Evolutionary conservation across 2,113 vertebrate genomes (phyloP).

Genomic region (Gadus chalcogrammus): DNA sequence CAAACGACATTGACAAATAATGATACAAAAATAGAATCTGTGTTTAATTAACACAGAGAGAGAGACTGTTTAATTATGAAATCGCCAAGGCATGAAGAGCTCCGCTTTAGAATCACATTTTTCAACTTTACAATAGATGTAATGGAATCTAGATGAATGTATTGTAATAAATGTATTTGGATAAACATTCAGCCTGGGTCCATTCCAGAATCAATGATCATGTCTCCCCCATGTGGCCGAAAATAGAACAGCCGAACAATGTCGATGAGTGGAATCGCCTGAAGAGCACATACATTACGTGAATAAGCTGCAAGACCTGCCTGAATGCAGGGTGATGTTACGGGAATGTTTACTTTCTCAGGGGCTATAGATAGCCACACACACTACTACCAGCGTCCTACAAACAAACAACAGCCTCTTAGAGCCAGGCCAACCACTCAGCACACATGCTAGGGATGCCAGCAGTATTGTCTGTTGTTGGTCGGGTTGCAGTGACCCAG

Average conservation of each 20-base stretch:
- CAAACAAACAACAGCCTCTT: too few relatives aligned
- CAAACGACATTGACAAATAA: too few relatives aligned
- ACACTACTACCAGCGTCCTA: too few relatives aligned
- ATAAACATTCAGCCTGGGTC: too few relatives aligned
- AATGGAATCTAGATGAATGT: too few relatives aligned
- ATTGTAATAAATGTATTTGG: background rate
- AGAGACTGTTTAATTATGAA: too few relatives aligned
- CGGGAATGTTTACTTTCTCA: slow-evolving; percentile 3
- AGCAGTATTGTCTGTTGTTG: slow-evolving; percentile 8
- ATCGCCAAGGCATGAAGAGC: too few relatives aligned
- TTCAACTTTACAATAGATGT: too few relatives aligned
- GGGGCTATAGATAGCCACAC: background rate
- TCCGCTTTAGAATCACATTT: too few relatives aligned
- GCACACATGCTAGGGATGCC: slow-evolving; percentile 32
- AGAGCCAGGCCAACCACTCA: background rate
- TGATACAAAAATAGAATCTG: too few relatives aligned
- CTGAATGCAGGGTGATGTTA: background rate
- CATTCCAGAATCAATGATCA: background rate
- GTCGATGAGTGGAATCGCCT: background rate
- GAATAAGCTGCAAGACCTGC: background rate
- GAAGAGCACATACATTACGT: too few relatives aligned
- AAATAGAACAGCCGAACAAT: background rate
- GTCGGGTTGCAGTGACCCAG: slow-evolving; percentile 30
- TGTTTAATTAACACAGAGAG: too few relatives aligned
- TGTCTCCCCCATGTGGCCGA: slow-evolving; percentile 24